phyloP scores from a whole-genome alignment of 2,113 vertebrate species.

The Archocentrus centrarchus region DNA sequence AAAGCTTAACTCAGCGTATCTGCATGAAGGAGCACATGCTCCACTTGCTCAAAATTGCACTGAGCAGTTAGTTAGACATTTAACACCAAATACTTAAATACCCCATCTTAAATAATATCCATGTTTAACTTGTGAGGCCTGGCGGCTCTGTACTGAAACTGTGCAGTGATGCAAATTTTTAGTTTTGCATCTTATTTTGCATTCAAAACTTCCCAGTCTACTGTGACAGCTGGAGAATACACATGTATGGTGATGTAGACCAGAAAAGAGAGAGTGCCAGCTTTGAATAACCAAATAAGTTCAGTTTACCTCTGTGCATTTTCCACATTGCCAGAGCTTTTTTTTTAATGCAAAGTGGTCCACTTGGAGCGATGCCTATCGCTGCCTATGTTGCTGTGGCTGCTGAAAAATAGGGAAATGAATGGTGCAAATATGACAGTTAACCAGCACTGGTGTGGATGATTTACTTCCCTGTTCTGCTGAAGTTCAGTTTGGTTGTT shows the following conservation, averaged over 20 bases:
- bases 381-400: slow-evolving; percentile 26
- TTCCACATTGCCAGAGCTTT: slow-evolving; percentile 28
- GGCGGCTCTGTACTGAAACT: slow-evolving; percentile 28
- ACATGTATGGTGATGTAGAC: background rate
- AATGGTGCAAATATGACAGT: slow-evolving; percentile 69
- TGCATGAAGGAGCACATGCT: background rate
- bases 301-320: slow-evolving; percentile 60
- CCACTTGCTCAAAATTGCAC: background rate
- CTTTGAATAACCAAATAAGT: slow-evolving; percentile 84
- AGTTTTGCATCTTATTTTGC: slow-evolving; percentile 83
- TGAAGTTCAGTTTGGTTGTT: slow-evolving; percentile 54
- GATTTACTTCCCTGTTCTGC: slow-evolving; percentile 72
- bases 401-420: slow-evolving; percentile 76
- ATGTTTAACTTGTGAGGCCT: background rate
- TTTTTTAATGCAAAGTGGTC: slow-evolving; percentile 77
- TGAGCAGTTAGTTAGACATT: background rate
- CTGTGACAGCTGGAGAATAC: slow-evolving; percentile 34
- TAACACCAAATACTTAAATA: background rate
- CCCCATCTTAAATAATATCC: background rate
- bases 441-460: slow-evolving; percentile 36
- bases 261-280: slow-evolving; percentile 56
- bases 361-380: slow-evolving; percentile 70
- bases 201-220: slow-evolving; percentile 74
- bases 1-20: background rate
- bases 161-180: slow-evolving; percentile 77